Evolutionary conservation across 2,797 vertebrate genomes (phyloP).

Genomic region (Myripristis jacobus): DNA sequence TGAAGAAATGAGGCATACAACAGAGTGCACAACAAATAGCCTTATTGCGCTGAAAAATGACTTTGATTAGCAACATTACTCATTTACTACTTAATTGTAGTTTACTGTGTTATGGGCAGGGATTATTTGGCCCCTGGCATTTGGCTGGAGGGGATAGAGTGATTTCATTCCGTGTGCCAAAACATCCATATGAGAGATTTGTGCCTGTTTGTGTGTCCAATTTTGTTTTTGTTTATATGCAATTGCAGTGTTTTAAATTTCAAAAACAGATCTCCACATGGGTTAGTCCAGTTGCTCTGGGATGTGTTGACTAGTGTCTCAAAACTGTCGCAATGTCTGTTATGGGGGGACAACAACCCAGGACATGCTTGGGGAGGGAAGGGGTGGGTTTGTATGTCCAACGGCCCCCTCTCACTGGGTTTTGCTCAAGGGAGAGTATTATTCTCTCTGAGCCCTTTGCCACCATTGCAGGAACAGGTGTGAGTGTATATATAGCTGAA

Average conservation of each 20-base stretch:
- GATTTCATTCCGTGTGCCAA: too few relatives aligned
- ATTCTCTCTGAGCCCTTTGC: constrained; percentile 28
- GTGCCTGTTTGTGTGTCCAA: too few relatives aligned
- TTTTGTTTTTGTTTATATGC: too few relatives aligned
- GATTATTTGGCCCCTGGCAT: neutral
- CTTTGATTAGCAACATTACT: too few relatives aligned
- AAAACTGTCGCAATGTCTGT: neutral
- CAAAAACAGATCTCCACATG: neutral
- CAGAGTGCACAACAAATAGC: neutral
- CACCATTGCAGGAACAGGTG: constrained; percentile 56
- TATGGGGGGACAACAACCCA: neutral
- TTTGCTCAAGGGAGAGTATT: constrained; percentile 15
- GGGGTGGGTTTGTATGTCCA: neutral
- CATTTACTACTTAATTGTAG: neutral
- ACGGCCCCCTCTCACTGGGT: constrained; percentile 29
- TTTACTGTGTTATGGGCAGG: neutral
- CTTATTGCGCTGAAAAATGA: neutral
- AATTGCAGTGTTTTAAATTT: too few relatives aligned
- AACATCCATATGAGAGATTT: too few relatives aligned
- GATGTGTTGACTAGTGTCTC: neutral
- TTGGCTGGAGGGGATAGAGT: too few relatives aligned
- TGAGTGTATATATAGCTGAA: constrained; percentile 57
- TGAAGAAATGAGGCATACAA: neutral
- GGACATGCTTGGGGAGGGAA: neutral
- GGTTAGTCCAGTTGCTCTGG: neutral